Percentiles rank a stretch among this genome's conserved stretches.
Evolutionary conservation across 2,113 vertebrate genomes (phyloP).

Genomic region (Menura novaehollandiae): DNA sequence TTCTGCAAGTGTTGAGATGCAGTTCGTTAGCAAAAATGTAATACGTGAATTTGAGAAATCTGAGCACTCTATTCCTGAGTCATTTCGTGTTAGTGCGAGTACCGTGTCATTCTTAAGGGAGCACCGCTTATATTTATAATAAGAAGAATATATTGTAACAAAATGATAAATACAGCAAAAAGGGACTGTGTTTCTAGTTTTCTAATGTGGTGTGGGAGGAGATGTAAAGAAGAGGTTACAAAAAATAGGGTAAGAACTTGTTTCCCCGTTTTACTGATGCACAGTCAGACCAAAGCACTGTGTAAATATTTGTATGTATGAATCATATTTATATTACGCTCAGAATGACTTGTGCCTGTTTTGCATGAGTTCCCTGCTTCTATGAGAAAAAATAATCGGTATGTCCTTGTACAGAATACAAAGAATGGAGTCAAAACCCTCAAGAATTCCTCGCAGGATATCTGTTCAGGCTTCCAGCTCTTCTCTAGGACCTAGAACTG

Average conservation of each 20-base stretch:
- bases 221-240: neutral
- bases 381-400: neutral
- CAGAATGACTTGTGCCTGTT: neutral
- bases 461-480: slow-evolving; percentile 79
- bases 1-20: neutral
- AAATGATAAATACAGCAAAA: neutral
- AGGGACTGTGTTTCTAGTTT: neutral
- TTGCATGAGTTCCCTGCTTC: neutral
- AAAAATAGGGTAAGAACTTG: neutral
- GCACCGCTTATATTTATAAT: neutral
- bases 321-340: neutral
- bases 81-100: neutral
- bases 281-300: neutral
- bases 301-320: neutral
- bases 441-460: slow-evolving; percentile 85
- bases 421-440: slow-evolving; percentile 91
- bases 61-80: neutral
- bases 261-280: neutral
- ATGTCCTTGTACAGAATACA: slow-evolving; percentile 54
- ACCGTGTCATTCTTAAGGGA: neutral
- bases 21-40: neutral
- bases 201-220: neutral
- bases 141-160: neutral
- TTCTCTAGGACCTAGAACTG: slow-evolving; percentile 67
- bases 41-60: neutral